Conservation (phyloP, 2,888 invertebrate genomes). For the Allacma fusca region DNA sequence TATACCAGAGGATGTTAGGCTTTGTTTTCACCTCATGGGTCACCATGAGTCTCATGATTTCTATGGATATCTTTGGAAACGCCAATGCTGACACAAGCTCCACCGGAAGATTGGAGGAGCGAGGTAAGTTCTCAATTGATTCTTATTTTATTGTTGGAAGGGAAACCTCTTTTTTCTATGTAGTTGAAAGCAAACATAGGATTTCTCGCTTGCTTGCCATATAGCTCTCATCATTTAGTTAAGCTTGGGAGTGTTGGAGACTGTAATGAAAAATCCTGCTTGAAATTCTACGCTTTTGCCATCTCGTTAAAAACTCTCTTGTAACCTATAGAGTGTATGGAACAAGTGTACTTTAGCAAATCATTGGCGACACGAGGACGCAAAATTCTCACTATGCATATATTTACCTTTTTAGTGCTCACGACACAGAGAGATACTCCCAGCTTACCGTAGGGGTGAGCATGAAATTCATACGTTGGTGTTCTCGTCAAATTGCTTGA, state of each 20-base stretch:
- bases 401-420: constrained; percentile 4
- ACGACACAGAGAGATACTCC: background rate
- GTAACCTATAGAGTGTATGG: background rate
- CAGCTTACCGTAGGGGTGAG: background rate
- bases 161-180: no score
- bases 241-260: no score
- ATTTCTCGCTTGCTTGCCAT: no score
- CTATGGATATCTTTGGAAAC: background rate
- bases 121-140: constrained; percentile 50
- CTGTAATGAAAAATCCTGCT: background rate
- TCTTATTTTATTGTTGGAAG: background rate
- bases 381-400: background rate
- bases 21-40: background rate
- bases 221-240: no score
- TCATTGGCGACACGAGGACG: constrained; percentile 24
- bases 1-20: background rate
- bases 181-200: no score
- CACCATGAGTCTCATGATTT: constrained; percentile 21
- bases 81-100: constrained; percentile 34
- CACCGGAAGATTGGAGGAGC: constrained; percentile 59
- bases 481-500: background rate
- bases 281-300: background rate
- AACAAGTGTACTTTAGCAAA: constrained; percentile 23
- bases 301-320: background rate
- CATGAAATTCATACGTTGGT: constrained; percentile 2